Evolutionary conservation across 2,797 vertebrate genomes (phyloP).

Genomic region (Otolemur crassicaudatus): DNA sequence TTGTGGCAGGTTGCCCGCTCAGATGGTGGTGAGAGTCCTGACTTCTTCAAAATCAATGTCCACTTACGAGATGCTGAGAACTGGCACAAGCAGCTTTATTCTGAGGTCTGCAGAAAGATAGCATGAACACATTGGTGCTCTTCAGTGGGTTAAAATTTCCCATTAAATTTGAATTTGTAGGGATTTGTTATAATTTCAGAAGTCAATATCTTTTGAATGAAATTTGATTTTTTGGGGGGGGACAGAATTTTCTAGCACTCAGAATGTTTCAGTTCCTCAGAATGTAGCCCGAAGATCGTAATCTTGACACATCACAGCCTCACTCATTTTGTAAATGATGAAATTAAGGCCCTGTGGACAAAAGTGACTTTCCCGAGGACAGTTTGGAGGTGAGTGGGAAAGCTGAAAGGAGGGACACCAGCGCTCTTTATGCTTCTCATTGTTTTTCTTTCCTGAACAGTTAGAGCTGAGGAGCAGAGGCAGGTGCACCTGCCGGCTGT

Average conservation of each 20-base stretch:
- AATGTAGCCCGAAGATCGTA: constrained; percentile 20
- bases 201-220: background rate
- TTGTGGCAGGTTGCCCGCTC: background rate
- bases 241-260: background rate
- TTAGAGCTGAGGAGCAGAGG: background rate
- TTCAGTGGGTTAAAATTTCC: constrained; percentile 35
- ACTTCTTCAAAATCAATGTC: constrained; percentile 12
- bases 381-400: background rate
- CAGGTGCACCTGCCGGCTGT: too few relatives aligned
- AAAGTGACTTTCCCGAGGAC: background rate
- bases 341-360: background rate
- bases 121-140: background rate
- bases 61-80: background rate
- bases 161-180: constrained; percentile 40
- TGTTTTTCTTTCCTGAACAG: background rate
- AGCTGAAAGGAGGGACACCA: background rate
- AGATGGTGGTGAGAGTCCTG: background rate
- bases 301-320: background rate
- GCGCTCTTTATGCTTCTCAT: background rate
- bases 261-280: background rate
- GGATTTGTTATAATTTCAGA: constrained; percentile 42
- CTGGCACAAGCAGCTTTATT: constrained; percentile 35
- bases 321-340: background rate
- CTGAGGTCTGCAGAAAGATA: background rate
- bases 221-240: background rate